Evolutionary conservation across 2,113 vertebrate genomes (phyloP), one percentile per base, ranked within the genome.

Genomic region (Pelobates fuscus): DNA sequence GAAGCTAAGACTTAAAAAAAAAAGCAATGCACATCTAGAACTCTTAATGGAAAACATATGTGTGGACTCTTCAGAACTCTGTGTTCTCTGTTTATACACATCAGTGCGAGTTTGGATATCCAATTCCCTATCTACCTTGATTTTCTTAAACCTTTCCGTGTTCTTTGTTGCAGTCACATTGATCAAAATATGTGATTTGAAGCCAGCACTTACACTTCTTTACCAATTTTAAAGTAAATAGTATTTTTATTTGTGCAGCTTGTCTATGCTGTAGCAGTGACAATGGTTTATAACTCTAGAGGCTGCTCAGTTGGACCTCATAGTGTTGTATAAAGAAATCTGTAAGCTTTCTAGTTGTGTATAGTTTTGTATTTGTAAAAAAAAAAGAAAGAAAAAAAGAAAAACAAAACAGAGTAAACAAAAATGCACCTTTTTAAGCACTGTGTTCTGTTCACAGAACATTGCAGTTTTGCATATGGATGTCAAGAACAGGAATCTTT

Each of bases 161-260:
- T 87, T 91, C 89, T 88, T 89, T 84, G 81, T 82, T 82, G 82
- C 88, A 87, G 85, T 90, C 87, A 85, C 84, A 87, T 80, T 81
- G 79, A 86, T 84, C 77, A 86, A 80, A 85, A 83, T 77, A 25
- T 88, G 88, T 87, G 87, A 88, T 89, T 86, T 82, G 79, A 88
- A 85, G 87, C 88, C 87, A 91, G 89, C 91, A 91, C 90, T 90
- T 90, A 86, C 87, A 83, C 81, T 84, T 83, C 23, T 49, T 65
- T 44, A 65, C 20, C 26, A 62, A 30, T 29, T 61, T 29, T 49
- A 11, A 63, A 49, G 21, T 87, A 89, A 88, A 87, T 88, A 88
- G 86, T 90, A 86, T 85, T 89, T 88, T 86, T 90, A 86, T 86
- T 91, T 89, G 90, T 93, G 91, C 91, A 92, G 89, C 91, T 92